Evolutionary conservation across 2,113 vertebrate genomes (phyloP).

Genomic region (Cebus imitator): DNA sequence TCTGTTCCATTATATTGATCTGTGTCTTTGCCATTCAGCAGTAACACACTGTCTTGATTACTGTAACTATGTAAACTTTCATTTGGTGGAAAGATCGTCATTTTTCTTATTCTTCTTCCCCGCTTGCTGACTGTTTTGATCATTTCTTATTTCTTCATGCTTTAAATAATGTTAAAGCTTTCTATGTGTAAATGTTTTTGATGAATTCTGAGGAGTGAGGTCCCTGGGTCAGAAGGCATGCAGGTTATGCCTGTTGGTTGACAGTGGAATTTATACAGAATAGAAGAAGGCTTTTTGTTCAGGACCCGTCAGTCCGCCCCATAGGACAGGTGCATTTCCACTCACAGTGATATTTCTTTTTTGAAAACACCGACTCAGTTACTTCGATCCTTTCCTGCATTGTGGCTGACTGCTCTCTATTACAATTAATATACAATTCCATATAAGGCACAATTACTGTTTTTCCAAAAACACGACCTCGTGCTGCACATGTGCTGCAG

Average conservation of each 20-base stretch:
- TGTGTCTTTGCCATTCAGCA: neutral
- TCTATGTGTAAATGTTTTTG: neutral
- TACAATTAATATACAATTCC: neutral
- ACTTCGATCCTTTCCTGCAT: too few species aligned
- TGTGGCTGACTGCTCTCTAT: neutral
- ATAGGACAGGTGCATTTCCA: neutral
- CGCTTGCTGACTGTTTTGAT: neutral
- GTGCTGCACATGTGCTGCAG: rapidly evolving
- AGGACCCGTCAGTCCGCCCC: rapidly evolving
- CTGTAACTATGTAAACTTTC: rapidly evolving
- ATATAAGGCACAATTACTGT: neutral
- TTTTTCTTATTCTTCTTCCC: neutral
- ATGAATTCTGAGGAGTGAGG: neutral
- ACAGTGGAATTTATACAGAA: neutral
- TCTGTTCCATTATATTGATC: rapidly evolving
- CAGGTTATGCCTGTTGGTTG: rapidly evolving
- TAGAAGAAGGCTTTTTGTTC: rapidly evolving
- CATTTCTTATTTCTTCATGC: neutral
- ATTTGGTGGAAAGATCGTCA: rapidly evolving
- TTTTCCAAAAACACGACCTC: neutral
- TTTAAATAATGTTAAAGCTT: neutral
- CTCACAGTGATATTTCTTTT: neutral
- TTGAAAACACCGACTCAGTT: neutral
- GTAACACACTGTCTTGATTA: too few species aligned
- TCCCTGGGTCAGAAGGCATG: neutral